Percentiles rank a stretch among this genome's conserved stretches.
phyloP scores from a whole-genome alignment of 2,113 vertebrate genomes.

The Piliocolobus tephrosceles region DNA sequence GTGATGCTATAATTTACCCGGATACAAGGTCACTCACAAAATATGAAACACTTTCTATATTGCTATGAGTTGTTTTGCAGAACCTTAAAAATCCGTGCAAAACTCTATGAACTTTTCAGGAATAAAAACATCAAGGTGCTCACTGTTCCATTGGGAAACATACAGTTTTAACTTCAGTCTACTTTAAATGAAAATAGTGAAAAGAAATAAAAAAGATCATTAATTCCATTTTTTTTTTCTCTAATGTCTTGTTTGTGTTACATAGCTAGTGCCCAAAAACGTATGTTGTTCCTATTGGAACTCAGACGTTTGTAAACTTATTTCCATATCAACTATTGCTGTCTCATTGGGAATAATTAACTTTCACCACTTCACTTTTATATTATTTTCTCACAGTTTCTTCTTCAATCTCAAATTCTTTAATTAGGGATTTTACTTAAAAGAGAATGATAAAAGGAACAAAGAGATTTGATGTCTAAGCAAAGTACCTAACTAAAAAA shows the following conservation, averaged over 20 bases:
- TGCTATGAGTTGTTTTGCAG: neutral
- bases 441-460: neutral
- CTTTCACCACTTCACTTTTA: constrained; percentile 2
- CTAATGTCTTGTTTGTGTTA: neutral
- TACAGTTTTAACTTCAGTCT: neutral
- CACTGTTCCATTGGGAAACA: neutral
- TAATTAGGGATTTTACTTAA: constrained; percentile 34
- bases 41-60: neutral
- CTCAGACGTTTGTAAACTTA: neutral
- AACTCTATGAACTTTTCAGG: neutral
- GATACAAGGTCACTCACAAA: neutral
- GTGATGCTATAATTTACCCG: neutral
- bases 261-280: neutral
- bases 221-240: constrained; percentile 13
- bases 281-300: neutral
- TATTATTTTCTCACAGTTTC: constrained; percentile 24
- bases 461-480: constrained; percentile 37
- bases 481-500: constrained; percentile 32
- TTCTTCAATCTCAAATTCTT: neutral
- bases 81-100: neutral
- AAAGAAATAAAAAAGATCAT: neutral
- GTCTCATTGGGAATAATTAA: constrained; percentile 52
- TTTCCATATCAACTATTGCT: neutral
- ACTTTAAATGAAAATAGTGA: neutral
- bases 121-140: neutral